Evolutionary conservation across 2,888 invertebrate genomes (phyloP).

Genomic region (Carabus problematicus): DNA sequence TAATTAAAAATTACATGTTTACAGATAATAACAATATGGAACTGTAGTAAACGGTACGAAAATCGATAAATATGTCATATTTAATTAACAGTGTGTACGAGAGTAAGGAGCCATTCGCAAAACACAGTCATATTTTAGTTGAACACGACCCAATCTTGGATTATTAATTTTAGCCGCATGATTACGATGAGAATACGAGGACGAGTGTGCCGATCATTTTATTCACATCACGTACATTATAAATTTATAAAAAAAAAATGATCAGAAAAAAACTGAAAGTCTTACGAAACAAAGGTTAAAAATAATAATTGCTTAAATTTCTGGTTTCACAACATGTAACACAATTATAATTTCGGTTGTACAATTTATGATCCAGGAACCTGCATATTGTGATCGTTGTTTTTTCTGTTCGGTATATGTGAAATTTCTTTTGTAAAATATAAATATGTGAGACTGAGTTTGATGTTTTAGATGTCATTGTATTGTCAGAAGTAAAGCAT

Average conservation of each 20-base stretch:
- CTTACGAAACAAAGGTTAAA: constrained; percentile 33
- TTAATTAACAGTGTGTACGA: not conserved
- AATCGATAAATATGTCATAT: not conserved
- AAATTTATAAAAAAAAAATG: not conserved
- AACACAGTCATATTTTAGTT: not conserved
- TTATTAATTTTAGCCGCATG: not conserved
- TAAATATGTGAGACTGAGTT: no score
- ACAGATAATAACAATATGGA: no score
- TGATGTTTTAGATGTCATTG: no score
- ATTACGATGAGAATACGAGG: no score
- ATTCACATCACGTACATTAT: not conserved
- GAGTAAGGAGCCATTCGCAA: not conserved
- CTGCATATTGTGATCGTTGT: not conserved
- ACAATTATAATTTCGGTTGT: not conserved
- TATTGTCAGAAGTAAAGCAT: no score
- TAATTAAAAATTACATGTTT: no score
- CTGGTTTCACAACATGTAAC: not conserved
- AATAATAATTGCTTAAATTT: constrained; percentile 26
- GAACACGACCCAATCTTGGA: no score
- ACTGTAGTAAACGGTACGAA: not conserved
- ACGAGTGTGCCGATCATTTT: not conserved
- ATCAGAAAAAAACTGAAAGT: not conserved
- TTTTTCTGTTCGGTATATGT: no score
- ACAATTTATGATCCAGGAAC: not conserved
- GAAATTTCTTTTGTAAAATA: no score